These are phyloP conservation scores for Zosterops hypoxanthus DNA, from an alignment of 2,113 vertebrate genomes.

Conservation along the genomic window DNA sequence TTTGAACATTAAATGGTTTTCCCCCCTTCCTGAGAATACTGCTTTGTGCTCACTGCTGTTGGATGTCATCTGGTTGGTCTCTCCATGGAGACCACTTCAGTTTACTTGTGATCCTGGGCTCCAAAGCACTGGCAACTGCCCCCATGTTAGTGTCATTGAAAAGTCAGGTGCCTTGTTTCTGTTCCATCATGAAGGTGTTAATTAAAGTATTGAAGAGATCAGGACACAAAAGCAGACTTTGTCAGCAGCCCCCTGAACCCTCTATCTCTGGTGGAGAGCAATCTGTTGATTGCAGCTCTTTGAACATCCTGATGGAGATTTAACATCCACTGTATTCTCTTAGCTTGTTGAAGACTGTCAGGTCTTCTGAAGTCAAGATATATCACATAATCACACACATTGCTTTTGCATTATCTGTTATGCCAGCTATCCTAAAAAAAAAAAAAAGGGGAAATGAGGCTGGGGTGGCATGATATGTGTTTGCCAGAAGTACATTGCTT, in stretches of 20 bases:
- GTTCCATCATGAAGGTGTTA: neutral
- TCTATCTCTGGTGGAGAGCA: accelerated
- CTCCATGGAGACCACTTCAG: neutral
- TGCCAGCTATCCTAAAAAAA: neutral
- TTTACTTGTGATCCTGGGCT: neutral
- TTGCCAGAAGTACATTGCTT: neutral
- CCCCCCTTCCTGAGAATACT: neutral
- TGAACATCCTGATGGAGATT: neutral
- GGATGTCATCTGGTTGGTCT: neutral
- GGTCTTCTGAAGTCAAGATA: neutral
- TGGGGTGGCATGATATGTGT: neutral
- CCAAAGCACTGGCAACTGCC: neutral
- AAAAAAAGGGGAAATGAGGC: neutral
- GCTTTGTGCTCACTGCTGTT: neutral
- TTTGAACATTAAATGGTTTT: neutral
- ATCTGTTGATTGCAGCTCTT: neutral
- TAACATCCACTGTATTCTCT: neutral
- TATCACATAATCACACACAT: neutral
- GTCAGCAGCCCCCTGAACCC: neutral
- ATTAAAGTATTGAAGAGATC: neutral
- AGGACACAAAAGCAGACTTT: neutral
- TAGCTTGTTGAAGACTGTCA: neutral
- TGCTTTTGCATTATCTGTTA: neutral
- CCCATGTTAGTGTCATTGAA: neutral
- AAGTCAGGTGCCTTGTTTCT: neutral